phyloP scores from a whole-genome alignment of 2,888 invertebrate species.

The Chloroclystis v-ata region DNA sequence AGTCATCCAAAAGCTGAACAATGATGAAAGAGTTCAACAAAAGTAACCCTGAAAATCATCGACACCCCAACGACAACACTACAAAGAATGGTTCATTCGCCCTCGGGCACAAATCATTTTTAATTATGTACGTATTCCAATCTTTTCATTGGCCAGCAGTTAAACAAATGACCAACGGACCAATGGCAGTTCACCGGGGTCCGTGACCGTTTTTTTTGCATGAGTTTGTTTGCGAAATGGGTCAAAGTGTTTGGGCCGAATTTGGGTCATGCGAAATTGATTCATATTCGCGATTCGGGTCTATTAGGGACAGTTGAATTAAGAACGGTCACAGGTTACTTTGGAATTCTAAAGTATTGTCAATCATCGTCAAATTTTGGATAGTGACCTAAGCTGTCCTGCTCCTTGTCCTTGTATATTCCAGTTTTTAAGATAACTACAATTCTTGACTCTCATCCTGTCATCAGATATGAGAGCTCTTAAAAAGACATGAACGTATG shows the following conservation, averaged over 20 bases:
- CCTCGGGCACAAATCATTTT: constrained; percentile 72
- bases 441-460: no score
- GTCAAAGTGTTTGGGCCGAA: constrained; percentile 50
- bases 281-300: constrained; percentile 36
- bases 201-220: constrained; percentile 53
- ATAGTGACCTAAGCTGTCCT: no score
- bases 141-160: constrained; percentile 59
- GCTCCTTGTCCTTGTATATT: no score
- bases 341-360: no score
- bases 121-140: constrained; percentile 72
- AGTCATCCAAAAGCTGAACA: no score
- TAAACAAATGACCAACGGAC: constrained; percentile 44
- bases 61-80: constrained; percentile 45
- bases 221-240: constrained; percentile 55
- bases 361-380: no score
- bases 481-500: no score
- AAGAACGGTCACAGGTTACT: no score
- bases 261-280: constrained; percentile 60
- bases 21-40: no score
- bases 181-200: constrained; percentile 41
- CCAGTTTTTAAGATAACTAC: no score
- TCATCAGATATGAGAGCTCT: no score
- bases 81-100: constrained; percentile 65
- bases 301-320: background rate
- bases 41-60: constrained; percentile 10